Evolutionary conservation across 1,140 invertebrate genomes (phyloP), one percentile per base, ranked within the genome.

Genomic region (Pteromalus puparum): DNA sequence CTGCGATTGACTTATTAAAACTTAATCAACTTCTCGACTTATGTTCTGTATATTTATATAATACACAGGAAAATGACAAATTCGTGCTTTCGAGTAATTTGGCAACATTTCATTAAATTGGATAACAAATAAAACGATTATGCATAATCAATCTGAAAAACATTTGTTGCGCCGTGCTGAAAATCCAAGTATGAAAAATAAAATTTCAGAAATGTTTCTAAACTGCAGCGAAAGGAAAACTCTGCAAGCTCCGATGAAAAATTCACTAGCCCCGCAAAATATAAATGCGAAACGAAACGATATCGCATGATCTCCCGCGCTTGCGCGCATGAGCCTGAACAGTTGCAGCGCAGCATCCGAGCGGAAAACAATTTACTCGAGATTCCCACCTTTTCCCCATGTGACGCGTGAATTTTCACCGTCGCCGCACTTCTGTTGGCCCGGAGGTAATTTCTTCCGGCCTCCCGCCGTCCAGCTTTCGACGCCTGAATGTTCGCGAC

Each of bases 331-430:
- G 73, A 81, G 18, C 18, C 18, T 28, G 38, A 18, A 48, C 68
- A 48, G 6, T 70, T 3, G 48, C 21, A 74, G 53, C 5, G 53
- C 6, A 7, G 5, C 28, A 61, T 0, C 12, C 65, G 42, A 86
- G 65, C 65, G 74, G 80, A 86, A 87, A 87, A 86, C 85, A 84
- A 84, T 86, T 86, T 86, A 81, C 76, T 77, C 83, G 72, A 61
- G 38, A 80, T 72, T 76, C 74, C 75, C 61, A 68, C 70, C 53
- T 21, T 76, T 76, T 46, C 18, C 46, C 81, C 48, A 48, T n/a
- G 70, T 81, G 38, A 38, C 24, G 65, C 65, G 74, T 34, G 46
- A 83, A 70, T 72, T 77, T 83, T 77, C 65, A 38, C 18, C 73
- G 24, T 46, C 13, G 10, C 12, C 53, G 53, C 53, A n/a, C 0